Conservation (phyloP, 2,797 vertebrate species). For the Helicolenus hilgendorfi region DNA sequence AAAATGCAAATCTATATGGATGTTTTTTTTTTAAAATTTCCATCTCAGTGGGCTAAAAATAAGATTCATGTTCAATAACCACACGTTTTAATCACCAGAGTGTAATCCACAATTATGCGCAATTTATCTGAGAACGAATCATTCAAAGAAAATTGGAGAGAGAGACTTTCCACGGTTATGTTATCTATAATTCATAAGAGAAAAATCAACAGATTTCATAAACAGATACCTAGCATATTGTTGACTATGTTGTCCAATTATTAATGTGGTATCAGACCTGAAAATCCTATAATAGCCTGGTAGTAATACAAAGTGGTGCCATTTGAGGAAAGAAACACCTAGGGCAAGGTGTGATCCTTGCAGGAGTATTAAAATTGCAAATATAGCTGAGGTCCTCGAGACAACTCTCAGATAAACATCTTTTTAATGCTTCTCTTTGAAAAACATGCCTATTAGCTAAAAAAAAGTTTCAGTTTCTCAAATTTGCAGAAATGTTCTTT, state of each 20-base stretch:
- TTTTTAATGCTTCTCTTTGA: slow-evolving; percentile 26
- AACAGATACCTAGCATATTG: slow-evolving; percentile 47
- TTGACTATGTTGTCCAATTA: slow-evolving; percentile 60
- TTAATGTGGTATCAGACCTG: slow-evolving; percentile 53
- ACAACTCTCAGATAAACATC: slow-evolving; percentile 35
- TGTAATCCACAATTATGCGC: slow-evolving; percentile 33
- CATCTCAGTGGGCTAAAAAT: slow-evolving; percentile 4
- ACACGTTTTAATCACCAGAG: slow-evolving; percentile 38
- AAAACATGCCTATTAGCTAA: slow-evolving; percentile 30
- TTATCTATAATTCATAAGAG: slow-evolving; percentile 58
- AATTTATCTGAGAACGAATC: slow-evolving; percentile 39
- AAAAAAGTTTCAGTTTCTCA: slow-evolving; percentile 12
- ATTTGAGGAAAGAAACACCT: slow-evolving; percentile 51
- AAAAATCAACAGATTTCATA: slow-evolving; percentile 58
- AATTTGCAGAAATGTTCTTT: slow-evolving; percentile 22
- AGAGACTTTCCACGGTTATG: neutral
- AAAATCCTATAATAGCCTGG: slow-evolving; percentile 48
- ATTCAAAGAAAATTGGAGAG: slow-evolving; percentile 45
- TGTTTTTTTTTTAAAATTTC: neutral
- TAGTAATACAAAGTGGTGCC: slow-evolving; percentile 22
- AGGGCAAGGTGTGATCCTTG: slow-evolving; percentile 53
- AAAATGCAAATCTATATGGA: neutral
- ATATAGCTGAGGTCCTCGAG: slow-evolving; percentile 43
- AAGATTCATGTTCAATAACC: slow-evolving; percentile 19
- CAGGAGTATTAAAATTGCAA: slow-evolving; percentile 57